Conservation (phyloP, 2,888 invertebrate genomes). For the Apomyelois bistriatella region DNA sequence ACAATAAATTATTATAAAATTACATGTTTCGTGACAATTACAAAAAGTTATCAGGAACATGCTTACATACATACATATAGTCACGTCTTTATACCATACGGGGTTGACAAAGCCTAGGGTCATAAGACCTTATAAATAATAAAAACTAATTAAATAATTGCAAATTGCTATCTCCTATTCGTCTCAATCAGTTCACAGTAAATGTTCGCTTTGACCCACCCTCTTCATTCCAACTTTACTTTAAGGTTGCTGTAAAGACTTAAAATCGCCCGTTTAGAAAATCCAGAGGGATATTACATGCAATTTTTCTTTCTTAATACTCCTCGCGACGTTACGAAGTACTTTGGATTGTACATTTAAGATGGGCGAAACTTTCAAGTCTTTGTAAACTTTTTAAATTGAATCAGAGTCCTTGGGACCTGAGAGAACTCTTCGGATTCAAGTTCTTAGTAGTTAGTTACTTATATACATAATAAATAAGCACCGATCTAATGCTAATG, state of each 20-base stretch:
- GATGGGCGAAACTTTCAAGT: constrained; percentile 32
- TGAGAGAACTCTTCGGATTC: constrained; percentile 27
- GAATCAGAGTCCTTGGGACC: constrained; percentile 40
- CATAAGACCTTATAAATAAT: too few relatives aligned
- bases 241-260: background rate
- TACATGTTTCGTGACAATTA: too few relatives aligned
- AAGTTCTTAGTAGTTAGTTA: constrained; percentile 28
- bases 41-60: too few relatives aligned
- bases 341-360: constrained; percentile 35
- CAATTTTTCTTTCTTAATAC: constrained; percentile 16
- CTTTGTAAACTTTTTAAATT: constrained; percentile 60
- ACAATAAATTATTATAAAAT: too few relatives aligned
- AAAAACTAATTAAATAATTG: too few relatives aligned
- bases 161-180: background rate
- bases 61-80: too few relatives aligned
- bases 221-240: background rate
- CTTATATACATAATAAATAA: constrained; percentile 51
- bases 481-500: constrained; percentile 18
- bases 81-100: too few relatives aligned
- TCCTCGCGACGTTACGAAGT: constrained; percentile 12
- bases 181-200: background rate
- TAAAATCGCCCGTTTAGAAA: constrained; percentile 9
- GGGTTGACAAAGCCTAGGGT: too few relatives aligned
- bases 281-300: constrained; percentile 13
- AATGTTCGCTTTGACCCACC: background rate